Evolutionary conservation across 1,140 invertebrate genomes (phyloP), one percentile per base, ranked within the genome.

Genomic region (Paralvinella palmiformis): DNA sequence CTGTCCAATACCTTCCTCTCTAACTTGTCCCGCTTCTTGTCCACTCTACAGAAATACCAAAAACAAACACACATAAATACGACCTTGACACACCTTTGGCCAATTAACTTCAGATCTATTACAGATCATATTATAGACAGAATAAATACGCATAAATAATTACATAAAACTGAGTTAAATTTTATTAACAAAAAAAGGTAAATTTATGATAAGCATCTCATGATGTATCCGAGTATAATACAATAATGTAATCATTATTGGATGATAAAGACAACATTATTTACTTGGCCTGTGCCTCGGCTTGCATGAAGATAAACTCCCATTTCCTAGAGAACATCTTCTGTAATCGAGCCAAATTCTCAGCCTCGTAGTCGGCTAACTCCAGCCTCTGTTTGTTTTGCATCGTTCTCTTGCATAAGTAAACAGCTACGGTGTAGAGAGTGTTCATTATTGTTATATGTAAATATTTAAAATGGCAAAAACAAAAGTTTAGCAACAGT

Each of bases 251-350:
- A 4, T 20, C 44, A 3, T 2, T 20, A n/a, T n/a, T n/a, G n/a
- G n/a, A n/a, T n/a, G n/a, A n/a, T n/a, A n/a, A n/a, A n/a, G n/a
- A n/a, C n/a, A n/a, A n/a, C n/a, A n/a, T 2, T 41, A 73, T 78
- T 75, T 75, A 85, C 85, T 86, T 86, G 37, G 85, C 84, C 69
- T 86, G 85, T 37, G 85, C 85, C 72, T 86, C 85, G 35, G 86
- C 86, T 83, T 99, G 96, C 94, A 99, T 98, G 79, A 96, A 98
- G 69, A 99, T 98, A 77, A 99, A 98, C 82, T 99, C 96, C 96
- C 96, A 99, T 81, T 99, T 99, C 41, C 96, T 83, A 17, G 92
- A 95, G 80, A 99, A 98, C 91, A 98, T 97, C 84, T 99, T 99
- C 82, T 99, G 96, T 36, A 99, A 82, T 62, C 94, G 84, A 1